A percentile compares a stretch with the other conserved stretches of the same genome.
These are phyloP conservation scores for Pomacea maculata DNA, from an alignment of 1,140 invertebrate species.

Conservation along the genomic window DNA sequence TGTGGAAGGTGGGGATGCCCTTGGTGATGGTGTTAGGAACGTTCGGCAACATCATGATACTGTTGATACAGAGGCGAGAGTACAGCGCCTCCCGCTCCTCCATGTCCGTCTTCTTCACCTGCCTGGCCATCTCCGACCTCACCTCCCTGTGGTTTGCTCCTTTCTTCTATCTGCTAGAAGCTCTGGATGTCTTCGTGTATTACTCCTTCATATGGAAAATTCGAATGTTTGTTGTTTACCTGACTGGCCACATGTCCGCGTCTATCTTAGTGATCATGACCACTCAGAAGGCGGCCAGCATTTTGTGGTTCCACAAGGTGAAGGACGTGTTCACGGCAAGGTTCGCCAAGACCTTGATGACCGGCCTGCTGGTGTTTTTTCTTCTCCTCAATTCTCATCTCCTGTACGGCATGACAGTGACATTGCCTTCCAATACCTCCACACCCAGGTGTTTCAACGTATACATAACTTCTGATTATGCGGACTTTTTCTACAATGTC, in stretches of 20 bases:
- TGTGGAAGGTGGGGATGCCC: background rate
- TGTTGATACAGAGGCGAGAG: background rate
- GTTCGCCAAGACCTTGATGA: too few species aligned
- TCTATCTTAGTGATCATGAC: background rate
- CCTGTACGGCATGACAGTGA: too few species aligned
- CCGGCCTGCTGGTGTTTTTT: too few species aligned
- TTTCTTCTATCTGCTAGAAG: background rate
- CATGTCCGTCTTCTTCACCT: background rate
- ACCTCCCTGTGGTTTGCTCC: background rate
- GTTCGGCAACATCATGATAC: background rate
- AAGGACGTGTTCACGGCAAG: background rate
- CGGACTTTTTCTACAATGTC: background rate
- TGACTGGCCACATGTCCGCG: background rate
- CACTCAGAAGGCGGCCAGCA: background rate
- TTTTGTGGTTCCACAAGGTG: background rate
- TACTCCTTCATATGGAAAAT: background rate
- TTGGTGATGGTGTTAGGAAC: background rate
- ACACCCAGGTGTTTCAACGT: too few species aligned
- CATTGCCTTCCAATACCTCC: too few species aligned
- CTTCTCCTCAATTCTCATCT: too few species aligned
- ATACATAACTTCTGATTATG: too few species aligned
- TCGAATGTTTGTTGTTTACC: background rate
- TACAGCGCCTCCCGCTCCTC: background rate
- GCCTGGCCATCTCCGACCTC: background rate
- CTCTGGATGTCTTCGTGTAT: background rate